A percentile compares a stretch with the other conserved stretches of the same genome.
Evolutionary conservation across 1,140 invertebrate genomes (phyloP).

Genomic region (Stegodyphus dumicola): DNA sequence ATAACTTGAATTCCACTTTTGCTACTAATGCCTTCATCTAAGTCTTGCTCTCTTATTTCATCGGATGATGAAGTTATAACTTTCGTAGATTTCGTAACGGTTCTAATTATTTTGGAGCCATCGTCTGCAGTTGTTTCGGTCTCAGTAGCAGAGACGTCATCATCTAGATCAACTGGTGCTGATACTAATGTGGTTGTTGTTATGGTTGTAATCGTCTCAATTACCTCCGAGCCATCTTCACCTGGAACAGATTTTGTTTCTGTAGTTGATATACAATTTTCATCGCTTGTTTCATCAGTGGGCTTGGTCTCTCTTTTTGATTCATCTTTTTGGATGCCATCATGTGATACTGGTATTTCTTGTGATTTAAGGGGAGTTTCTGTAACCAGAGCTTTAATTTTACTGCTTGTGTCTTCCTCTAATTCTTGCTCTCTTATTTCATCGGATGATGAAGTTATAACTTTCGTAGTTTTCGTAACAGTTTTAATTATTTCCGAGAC

Average conservation of each 20-base stretch:
- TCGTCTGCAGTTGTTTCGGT: background rate
- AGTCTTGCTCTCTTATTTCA: background rate
- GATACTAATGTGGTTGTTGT: background rate
- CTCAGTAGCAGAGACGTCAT: background rate
- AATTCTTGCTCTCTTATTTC: too few species aligned
- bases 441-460: background rate
- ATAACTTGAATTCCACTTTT: too few species aligned
- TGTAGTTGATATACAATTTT: background rate
- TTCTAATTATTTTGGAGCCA: too few species aligned
- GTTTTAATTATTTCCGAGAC: background rate
- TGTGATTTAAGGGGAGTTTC: too few species aligned
- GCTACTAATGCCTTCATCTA: too few species aligned
- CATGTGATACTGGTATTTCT: too few species aligned
- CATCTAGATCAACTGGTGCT: background rate
- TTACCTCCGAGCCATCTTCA: background rate
- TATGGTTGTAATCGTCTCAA: too few species aligned
- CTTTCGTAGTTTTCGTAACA: background rate
- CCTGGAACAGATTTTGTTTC: background rate
- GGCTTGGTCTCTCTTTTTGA: background rate
- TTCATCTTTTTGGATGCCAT: background rate
- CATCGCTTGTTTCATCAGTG: constrained; percentile 8
- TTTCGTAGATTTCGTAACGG: background rate
- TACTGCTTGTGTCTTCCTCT: too few species aligned
- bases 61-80: background rate
- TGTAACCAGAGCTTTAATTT: too few species aligned